These are phyloP conservation scores for Morone chrysops DNA, from an alignment of 2,113 vertebrate genomes.

Conservation along the genomic window DNA sequence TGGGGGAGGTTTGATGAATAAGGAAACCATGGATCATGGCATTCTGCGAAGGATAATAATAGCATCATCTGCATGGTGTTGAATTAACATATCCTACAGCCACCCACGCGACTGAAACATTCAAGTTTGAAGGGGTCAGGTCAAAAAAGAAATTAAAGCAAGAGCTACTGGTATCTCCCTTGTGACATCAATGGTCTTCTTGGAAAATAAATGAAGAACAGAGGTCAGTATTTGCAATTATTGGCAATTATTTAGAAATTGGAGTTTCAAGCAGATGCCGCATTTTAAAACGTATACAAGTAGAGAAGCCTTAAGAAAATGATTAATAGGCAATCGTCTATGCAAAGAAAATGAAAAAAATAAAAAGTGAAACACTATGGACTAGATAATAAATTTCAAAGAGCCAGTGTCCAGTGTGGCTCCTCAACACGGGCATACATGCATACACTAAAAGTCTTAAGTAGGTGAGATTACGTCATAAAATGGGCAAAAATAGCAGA, in stretches of 20 bases:
- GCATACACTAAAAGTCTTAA: neutral
- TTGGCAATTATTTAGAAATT: slow-evolving; percentile 49
- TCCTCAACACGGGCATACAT: neutral
- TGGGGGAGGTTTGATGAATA: slow-evolving; percentile 76
- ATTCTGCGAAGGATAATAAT: slow-evolving; percentile 69
- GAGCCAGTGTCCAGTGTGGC: neutral
- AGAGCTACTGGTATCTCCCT: slow-evolving; percentile 48
- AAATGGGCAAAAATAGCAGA: neutral
- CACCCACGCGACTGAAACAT: slow-evolving; percentile 73
- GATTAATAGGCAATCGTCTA: neutral
- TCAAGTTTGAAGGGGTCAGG: slow-evolving; percentile 67
- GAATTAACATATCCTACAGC: slow-evolving; percentile 76
- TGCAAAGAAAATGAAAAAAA: neutral
- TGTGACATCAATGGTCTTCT: slow-evolving; percentile 55
- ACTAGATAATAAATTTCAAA: neutral
- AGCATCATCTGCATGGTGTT: slow-evolving; percentile 76
- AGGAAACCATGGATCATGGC: slow-evolving; percentile 71
- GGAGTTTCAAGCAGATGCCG: slow-evolving; percentile 1
- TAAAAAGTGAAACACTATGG: neutral
- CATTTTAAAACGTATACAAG: slow-evolving; percentile 10
- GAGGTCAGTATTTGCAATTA: slow-evolving; percentile 67
- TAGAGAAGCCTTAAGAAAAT: slow-evolving; percentile 13
- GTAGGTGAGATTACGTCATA: neutral
- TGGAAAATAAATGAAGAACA: slow-evolving; percentile 65
- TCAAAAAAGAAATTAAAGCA: slow-evolving; percentile 69